phyloP scores from a whole-genome alignment of 2,888 invertebrate species.

The Malachius bipustulatus region DNA sequence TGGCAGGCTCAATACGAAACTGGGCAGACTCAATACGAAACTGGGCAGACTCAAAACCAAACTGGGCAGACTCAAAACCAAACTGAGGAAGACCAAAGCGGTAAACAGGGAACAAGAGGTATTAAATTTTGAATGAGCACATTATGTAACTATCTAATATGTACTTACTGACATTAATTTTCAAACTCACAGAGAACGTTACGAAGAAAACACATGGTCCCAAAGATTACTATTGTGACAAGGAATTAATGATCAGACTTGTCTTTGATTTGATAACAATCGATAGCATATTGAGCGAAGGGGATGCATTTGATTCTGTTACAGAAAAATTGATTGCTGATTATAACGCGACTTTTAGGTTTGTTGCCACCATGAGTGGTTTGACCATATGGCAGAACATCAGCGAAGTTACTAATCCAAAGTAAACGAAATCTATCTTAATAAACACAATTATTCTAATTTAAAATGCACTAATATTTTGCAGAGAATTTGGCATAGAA shows the following conservation, averaged over 20 bases:
- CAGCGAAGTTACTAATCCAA: too few relatives aligned
- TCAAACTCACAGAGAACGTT: slow-evolving; percentile 59
- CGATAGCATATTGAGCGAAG: slow-evolving; percentile 36
- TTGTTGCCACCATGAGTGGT: slow-evolving; percentile 81
- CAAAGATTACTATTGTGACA: slow-evolving; percentile 72
- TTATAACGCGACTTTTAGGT: slow-evolving; percentile 68
- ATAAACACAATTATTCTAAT: too few relatives aligned
- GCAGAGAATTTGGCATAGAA: slow-evolving; percentile 61
- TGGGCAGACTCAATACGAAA: too few relatives aligned
- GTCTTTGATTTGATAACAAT: slow-evolving; percentile 77
- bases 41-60: too few relatives aligned
- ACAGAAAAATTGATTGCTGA: slow-evolving; percentile 44
- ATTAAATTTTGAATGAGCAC: too few relatives aligned
- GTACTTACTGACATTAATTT: too few relatives aligned
- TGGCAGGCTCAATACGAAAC: slow-evolving; percentile 51
- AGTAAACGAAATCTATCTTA: too few relatives aligned
- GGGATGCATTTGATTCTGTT: slow-evolving; percentile 34
- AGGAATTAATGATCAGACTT: slow-evolving; percentile 69
- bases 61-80: too few relatives aligned
- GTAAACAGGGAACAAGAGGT: too few relatives aligned
- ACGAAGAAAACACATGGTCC: slow-evolving; percentile 49
- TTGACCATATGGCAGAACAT: slow-evolving; percentile 78
- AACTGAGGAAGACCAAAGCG: too few relatives aligned
- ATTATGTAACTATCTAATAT: too few relatives aligned
- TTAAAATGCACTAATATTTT: too few relatives aligned